Evolutionary conservation across 2,888 invertebrate species (phyloP).

Genomic region (Atrina japonica): DNA sequence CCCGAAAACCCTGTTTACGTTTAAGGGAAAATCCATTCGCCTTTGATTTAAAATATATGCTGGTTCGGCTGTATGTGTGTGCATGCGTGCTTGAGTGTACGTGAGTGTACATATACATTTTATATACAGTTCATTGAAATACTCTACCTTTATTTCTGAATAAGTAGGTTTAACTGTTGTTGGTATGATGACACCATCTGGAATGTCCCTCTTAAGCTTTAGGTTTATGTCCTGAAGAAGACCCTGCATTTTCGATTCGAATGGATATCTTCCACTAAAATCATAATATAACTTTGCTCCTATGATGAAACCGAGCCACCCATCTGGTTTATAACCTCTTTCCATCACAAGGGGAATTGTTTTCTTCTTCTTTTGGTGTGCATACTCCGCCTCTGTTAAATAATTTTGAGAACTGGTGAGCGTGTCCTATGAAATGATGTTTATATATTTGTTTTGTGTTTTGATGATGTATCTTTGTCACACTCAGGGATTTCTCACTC

Average conservation of each 20-base stretch:
- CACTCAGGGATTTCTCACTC: too few species aligned
- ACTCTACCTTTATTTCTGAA: too few species aligned
- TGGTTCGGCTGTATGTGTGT: too few species aligned
- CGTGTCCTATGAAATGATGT: not conserved
- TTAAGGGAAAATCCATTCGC: too few species aligned
- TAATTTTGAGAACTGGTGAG: not conserved
- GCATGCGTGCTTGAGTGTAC: too few species aligned
- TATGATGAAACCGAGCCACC: constrained; percentile 55
- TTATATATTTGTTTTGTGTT: too few species aligned
- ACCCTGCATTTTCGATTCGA: constrained; percentile 38
- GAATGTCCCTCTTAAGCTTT: constrained; percentile 2
- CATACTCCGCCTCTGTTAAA: constrained; percentile 58
- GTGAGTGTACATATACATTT: too few species aligned
- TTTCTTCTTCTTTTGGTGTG: constrained; percentile 43
- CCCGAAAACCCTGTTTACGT: too few species aligned
- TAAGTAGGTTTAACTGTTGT: not conserved
- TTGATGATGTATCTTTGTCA: too few species aligned
- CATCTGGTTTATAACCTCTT: constrained; percentile 46
- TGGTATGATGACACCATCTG: constrained; percentile 14
- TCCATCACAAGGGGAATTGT: constrained; percentile 52
- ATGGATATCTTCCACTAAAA: constrained; percentile 50
- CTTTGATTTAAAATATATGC: too few species aligned
- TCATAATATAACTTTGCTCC: constrained; percentile 53
- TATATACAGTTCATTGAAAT: too few species aligned
- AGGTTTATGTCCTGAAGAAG: constrained; percentile 33